These are phyloP conservation scores for Suricata suricatta DNA, from an alignment of 2,113 vertebrate species.

Conservation along the genomic window DNA sequence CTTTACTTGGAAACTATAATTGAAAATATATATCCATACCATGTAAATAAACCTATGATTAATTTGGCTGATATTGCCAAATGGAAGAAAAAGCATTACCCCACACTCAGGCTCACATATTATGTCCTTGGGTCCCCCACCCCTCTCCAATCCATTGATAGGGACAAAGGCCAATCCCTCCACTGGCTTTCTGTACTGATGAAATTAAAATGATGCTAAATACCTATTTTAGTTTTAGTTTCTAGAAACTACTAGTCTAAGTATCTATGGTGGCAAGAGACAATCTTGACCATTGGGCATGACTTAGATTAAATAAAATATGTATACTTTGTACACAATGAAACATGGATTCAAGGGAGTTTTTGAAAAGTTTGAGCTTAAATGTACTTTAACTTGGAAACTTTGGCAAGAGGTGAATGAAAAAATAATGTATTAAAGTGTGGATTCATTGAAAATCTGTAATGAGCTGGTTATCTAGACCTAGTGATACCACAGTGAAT, in stretches of 20 bases:
- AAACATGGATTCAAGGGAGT: neutral
- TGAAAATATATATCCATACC: neutral
- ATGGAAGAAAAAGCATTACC: no score
- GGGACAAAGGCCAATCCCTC: no score
- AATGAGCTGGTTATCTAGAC: no score
- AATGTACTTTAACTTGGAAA: neutral
- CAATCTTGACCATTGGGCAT: neutral
- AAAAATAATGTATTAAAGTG: neutral
- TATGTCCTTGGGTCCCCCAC: no score
- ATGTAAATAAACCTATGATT: neutral
- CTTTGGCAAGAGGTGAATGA: neutral
- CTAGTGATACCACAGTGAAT: neutral
- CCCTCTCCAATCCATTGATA: neutral
- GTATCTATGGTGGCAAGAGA: neutral
- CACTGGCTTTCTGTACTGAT: neutral
- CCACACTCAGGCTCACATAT: neutral
- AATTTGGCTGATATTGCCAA: neutral
- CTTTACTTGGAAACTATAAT: neutral
- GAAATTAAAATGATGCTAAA: neutral
- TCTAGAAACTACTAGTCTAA: neutral
- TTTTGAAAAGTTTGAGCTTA: neutral
- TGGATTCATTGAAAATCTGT: neutral
- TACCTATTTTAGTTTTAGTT: neutral
- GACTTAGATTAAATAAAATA: neutral
- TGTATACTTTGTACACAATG: neutral